Evolutionary conservation across 2,113 vertebrate genomes (phyloP).

Genomic region (Notiomystis cincta): DNA sequence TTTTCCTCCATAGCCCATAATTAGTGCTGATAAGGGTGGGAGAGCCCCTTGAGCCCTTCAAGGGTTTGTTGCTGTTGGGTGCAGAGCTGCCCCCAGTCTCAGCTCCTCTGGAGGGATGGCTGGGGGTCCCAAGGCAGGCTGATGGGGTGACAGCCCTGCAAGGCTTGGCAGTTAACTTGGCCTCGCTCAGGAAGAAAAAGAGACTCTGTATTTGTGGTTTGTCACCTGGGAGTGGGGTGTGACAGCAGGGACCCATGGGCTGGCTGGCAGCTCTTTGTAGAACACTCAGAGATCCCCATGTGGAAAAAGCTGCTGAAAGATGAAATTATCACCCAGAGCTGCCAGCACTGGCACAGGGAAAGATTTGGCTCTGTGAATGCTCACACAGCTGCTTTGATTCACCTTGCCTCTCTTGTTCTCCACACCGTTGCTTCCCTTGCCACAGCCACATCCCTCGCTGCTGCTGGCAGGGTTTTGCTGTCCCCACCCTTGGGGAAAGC

Average conservation of each 20-base stretch:
- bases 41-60: neutral
- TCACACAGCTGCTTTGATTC: neutral
- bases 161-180: neutral
- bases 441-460: rapidly evolving
- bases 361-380: neutral
- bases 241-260: neutral
- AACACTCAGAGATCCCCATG: neutral
- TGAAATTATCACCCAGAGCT: neutral
- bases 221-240: neutral
- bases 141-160: neutral
- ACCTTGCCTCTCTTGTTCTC: neutral
- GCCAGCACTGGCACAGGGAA: neutral
- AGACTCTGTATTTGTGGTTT: neutral
- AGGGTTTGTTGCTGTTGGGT: neutral
- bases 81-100: neutral
- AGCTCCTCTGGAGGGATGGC: neutral
- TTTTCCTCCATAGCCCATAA: neutral
- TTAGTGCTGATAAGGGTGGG: neutral
- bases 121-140: neutral
- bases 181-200: neutral
- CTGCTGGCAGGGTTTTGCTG: neutral
- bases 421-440: rapidly evolving
- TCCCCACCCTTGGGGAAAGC: neutral
- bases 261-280: neutral
- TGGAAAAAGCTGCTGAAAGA: neutral